These are phyloP conservation scores for Pterocles orientalis DNA, from an alignment of 2,113 vertebrate genomes.

Conservation along the genomic window DNA sequence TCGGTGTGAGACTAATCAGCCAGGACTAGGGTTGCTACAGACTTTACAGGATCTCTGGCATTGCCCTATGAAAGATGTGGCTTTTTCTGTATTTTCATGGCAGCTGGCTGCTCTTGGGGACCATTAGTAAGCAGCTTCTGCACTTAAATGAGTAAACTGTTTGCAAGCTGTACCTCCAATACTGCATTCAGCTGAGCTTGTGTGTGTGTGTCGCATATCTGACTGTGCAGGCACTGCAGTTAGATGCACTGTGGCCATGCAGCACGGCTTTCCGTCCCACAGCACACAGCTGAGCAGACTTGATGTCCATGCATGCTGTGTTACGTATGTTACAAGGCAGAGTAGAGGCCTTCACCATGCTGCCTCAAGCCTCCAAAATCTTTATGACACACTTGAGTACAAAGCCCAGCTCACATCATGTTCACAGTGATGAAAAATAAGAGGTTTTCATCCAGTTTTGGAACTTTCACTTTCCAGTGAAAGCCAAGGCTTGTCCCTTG, in stretches of 20 bases:
- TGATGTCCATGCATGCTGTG: neutral
- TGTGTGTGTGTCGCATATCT: neutral
- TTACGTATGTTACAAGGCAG: neutral
- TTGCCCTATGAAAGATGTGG: neutral
- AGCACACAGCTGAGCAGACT: neutral
- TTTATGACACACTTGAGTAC: neutral
- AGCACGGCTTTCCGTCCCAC: neutral
- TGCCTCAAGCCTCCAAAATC: neutral
- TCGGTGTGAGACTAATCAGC: neutral
- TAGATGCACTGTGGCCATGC: neutral
- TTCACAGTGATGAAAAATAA: neutral
- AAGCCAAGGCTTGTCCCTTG: neutral
- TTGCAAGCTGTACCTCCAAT: neutral
- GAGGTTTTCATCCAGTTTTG: neutral
- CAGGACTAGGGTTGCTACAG: neutral
- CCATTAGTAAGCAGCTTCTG: neutral
- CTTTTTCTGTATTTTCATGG: neutral
- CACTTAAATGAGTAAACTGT: neutral
- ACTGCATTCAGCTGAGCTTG: neutral
- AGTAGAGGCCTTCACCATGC: neutral
- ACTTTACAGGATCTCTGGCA: neutral
- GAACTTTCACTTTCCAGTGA: neutral
- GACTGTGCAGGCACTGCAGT: accelerated
- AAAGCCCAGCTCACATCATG: neutral
- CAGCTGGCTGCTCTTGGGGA: neutral